Percentiles rank a stretch among this genome's conserved stretches.
Evolutionary conservation across 1,140 invertebrate species (phyloP).

Genomic region (Charaxes varanes): DNA sequence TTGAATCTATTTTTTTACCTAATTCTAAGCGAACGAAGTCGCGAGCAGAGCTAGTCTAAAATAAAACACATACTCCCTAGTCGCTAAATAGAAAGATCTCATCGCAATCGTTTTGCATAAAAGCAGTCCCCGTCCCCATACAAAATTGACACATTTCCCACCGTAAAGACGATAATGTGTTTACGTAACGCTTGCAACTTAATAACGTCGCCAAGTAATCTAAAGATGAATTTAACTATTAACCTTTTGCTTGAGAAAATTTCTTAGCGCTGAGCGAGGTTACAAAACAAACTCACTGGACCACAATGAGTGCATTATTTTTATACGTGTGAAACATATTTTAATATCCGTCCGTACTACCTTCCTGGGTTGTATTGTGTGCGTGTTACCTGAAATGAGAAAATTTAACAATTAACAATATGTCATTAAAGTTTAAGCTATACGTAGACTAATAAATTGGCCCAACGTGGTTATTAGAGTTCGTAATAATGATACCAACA

Average conservation of each 20-base stretch:
- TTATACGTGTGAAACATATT: slow-evolving; percentile 29
- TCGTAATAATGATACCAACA: no score
- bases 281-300: slow-evolving; percentile 32
- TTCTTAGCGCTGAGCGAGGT: slow-evolving; percentile 28
- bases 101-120: not conserved
- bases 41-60: no score
- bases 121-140: slow-evolving; percentile 6
- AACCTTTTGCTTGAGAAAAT: slow-evolving; percentile 53
- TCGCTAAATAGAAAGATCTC: no score
- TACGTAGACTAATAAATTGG: no score
- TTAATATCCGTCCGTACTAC: slow-evolving; percentile 14
- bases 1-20: no score
- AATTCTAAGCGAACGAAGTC: no score
- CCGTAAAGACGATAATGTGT: slow-evolving; percentile 15
- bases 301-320: slow-evolving; percentile 20
- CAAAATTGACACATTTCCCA: slow-evolving; percentile 28
- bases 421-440: slow-evolving; percentile 6
- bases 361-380: slow-evolving; percentile 23
- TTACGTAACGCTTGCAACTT: slow-evolving; percentile 24
- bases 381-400: slow-evolving; percentile 26
- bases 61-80: no score
- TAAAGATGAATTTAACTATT: slow-evolving; percentile 46
- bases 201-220: slow-evolving; percentile 35
- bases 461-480: no score
- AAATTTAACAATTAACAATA: slow-evolving; percentile 20